These are phyloP conservation scores for Salarias fasciatus DNA, from an alignment of 2,797 vertebrate species.

Conservation along the genomic window DNA sequence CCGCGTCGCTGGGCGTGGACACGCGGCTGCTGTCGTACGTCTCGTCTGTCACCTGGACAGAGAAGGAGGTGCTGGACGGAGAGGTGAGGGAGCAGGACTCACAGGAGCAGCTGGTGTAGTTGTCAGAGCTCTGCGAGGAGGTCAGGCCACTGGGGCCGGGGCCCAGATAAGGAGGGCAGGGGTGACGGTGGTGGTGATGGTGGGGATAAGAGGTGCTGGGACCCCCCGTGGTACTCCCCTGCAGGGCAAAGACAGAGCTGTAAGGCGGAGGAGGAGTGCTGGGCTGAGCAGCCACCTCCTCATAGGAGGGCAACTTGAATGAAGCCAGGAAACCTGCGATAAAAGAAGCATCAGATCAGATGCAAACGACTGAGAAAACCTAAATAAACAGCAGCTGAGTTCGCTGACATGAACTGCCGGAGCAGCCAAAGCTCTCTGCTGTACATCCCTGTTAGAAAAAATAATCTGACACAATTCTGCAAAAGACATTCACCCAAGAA, in stretches of 20 bases:
- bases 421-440: no score
- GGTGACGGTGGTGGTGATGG: slow-evolving; percentile 65
- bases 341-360: slow-evolving; percentile 13
- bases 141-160: slow-evolving; percentile 74
- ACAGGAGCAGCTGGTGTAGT: slow-evolving; percentile 89
- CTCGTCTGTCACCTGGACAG: slow-evolving; percentile 84
- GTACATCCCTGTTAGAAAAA: no score
- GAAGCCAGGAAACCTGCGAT: slow-evolving; percentile 87
- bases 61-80: slow-evolving; percentile 85
- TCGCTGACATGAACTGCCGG: no score
- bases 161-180: slow-evolving; percentile 72
- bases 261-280: slow-evolving; percentile 91
- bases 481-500: no score
- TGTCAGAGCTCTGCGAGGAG: slow-evolving; percentile 85
- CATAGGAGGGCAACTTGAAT: slow-evolving; percentile 92
- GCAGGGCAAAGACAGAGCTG: slow-evolving; percentile 82
- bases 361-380: no score
- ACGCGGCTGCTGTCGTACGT: slow-evolving; percentile 80
- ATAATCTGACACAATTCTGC: no score
- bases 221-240: slow-evolving; percentile 68
- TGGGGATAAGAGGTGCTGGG: slow-evolving; percentile 65
- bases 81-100: slow-evolving; percentile 87
- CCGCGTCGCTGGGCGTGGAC: slow-evolving; percentile 78
- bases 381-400: no score
- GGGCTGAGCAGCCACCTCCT: slow-evolving; percentile 89